Base-by-base conservation (phyloP, 1,140 invertebrate species). In the Drosophila lacteicornis region DNA sequence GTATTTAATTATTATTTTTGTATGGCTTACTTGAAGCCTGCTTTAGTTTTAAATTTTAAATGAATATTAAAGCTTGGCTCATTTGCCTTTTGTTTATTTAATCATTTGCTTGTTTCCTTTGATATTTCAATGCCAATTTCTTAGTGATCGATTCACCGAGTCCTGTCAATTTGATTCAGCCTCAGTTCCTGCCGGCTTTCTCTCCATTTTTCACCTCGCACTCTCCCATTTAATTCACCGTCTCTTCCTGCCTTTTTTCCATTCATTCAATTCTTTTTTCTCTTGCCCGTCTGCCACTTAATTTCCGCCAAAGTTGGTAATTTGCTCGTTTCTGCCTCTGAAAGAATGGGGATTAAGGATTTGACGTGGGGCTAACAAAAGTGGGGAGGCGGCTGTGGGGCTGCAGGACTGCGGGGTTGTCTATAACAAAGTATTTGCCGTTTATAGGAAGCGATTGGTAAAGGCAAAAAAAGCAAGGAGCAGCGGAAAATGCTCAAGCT, bases 261-360 rank as follows among this genome's bases (percentile, higher is more conserved):
- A 65, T 69, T 80, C 77, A 85, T 85, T 84, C 61, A 80, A 77
- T 80, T 83, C 46, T 56, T 43, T 42, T 27, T 9, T 58, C 45
- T 61, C 62, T 73, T 53, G 67, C 66, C 51, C 59, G 83, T 78
- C 76, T 86, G 83, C 83, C 84, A 86, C 83, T 86, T 86, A 86
- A 86, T 86, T 86, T 86, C 83, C 83, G 76, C 83, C 76, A 87
- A 86, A 86, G 83, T 86, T 86, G 69, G 83, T 85, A 84, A 84
- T 84, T 84, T 84, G 75, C 75, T 77, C 74, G 75, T 71, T 79
- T 79, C 59, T 60, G 68, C 46, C 66, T 65, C 30, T 57, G 51
- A 65, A 78, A 78, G 69, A 73, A 73, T 73, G 67, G 53, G 75
- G 65, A 79, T 78, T 70, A 79, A 51, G 57, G 65, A 70, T 78